Conservation (phyloP, 2,113 vertebrate species). For the Ploceus nigricollis region DNA sequence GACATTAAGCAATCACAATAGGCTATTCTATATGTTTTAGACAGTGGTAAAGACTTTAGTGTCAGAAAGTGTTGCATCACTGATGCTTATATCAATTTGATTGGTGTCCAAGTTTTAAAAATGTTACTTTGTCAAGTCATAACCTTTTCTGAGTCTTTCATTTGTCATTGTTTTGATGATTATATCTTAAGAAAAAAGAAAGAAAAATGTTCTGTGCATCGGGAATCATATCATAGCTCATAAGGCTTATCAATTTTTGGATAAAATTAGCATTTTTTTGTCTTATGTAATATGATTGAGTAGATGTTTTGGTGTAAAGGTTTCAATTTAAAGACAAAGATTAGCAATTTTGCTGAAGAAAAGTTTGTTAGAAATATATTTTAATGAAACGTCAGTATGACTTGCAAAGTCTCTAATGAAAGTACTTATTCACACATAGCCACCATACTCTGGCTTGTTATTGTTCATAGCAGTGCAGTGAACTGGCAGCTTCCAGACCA, state of each 20-base stretch:
- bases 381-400: constrained; percentile 29
- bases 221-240: constrained; percentile 69
- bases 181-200: constrained; percentile 61
- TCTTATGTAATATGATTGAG: constrained; percentile 30
- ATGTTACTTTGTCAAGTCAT: constrained; percentile 82
- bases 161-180: constrained; percentile 86
- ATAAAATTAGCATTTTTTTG: constrained; percentile 67
- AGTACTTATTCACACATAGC: neutral
- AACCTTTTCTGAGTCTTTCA: constrained; percentile 85
- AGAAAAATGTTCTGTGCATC: constrained; percentile 72
- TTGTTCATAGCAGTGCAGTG: neutral
- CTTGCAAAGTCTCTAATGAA: neutral
- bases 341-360: constrained; percentile 5
- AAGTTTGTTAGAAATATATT: neutral
- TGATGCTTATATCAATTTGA: constrained; percentile 80
- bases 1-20: constrained; percentile 79
- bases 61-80: constrained; percentile 82
- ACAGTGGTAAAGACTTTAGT: constrained; percentile 84
- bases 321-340: constrained; percentile 42
- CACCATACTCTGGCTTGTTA: neutral
- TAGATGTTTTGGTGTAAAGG: constrained; percentile 45
- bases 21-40: constrained; percentile 79
- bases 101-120: constrained; percentile 81
- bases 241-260: constrained; percentile 70
- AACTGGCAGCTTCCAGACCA: neutral